A percentile compares a stretch with the other conserved stretches of the same genome.
These are phyloP conservation scores for Nibea albiflora DNA, from an alignment of 2,113 vertebrate species.

Conservation along the genomic window DNA sequence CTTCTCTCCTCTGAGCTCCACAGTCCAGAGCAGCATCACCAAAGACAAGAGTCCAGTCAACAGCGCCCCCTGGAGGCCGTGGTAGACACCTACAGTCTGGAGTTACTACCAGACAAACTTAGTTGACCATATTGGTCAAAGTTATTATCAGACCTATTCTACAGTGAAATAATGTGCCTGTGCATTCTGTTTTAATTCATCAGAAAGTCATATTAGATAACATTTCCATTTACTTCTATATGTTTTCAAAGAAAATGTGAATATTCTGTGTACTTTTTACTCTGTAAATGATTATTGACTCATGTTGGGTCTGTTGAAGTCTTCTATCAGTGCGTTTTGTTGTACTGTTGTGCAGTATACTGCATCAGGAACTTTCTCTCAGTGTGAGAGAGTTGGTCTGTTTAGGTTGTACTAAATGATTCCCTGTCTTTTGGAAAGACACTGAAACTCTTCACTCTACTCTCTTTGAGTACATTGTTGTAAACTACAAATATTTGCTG, in stretches of 20 bases:
- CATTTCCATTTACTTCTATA: not conserved
- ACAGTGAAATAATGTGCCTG: not conserved
- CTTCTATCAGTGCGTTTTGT: conserved; percentile 1
- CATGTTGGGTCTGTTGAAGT: conserved; percentile 34
- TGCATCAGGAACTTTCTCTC: conserved; percentile 13
- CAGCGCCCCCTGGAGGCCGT: conserved; percentile 75
- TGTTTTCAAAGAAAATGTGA: conserved; percentile 6
- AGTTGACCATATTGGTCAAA: conserved; percentile 54
- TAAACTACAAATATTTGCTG: conserved; percentile 5
- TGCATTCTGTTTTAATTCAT: not conserved
- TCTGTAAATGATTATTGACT: conserved; percentile 24
- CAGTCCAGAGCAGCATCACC: conserved; percentile 45
- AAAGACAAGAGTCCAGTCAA: conserved; percentile 65
- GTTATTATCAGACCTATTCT: not conserved
- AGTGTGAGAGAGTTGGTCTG: not conserved
- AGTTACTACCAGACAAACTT: not conserved
- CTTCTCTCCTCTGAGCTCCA: conserved; percentile 50
- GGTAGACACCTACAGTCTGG: conserved; percentile 59
- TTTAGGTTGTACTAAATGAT: conserved; percentile 22
- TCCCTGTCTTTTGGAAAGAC: conserved; percentile 32
- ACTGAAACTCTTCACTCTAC: conserved; percentile 14
- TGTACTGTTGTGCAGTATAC: not conserved
- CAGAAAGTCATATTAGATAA: not conserved
- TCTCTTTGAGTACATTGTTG: conserved; percentile 32
- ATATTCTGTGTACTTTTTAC: conserved; percentile 11